Base-by-base conservation (phyloP, 2,797 vertebrate species). In the Helarctos malayanus region DNA sequence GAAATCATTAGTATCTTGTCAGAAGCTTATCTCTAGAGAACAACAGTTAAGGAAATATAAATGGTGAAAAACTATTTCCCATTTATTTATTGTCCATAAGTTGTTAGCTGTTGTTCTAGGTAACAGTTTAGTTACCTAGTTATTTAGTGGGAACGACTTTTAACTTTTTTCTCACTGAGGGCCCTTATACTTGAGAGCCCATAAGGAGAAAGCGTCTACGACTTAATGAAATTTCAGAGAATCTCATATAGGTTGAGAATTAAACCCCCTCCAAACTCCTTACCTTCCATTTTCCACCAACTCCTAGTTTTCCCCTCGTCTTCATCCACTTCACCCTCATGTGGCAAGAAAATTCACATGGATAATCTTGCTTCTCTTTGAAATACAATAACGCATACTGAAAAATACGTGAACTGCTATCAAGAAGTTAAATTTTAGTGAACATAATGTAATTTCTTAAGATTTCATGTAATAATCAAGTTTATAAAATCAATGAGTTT, bases 401-500 rank as follows among this genome's bases (percentile, higher is more conserved):
- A 86, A 41, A 79, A 79, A 41, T 38, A 49, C 10, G 54, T 29
- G 23, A 35, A 82, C 52, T 63, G 14, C 0, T 61, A 14, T 79
- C 8, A 80, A 91, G 73, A 97, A 93, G 86, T 59, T 68, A n/a
- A 16, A 90, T 63, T 96, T 94, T 54, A 90, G 85, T 89, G 56
- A 95, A 95, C 94, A 54, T 96, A 84, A 96, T 19, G 61, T 49
- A 97, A 81, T 81, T 97, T 96, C 6, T 57, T 54, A 71, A 95
- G 0, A 16, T 11, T 96, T 92, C 29, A 79, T 45, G 41, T 56
- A 52, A 89, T 41, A 95, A 96, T 83, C 85, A 96, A 18, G 35
- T 89, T 96, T 96, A 91, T 69, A 95, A 54, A 73, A 19, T 25
- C 75, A 89, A 95, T 89, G 89, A 98, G 47, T 93, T 97, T 96